A percentile compares a stretch with the other conserved stretches of the same genome.
These are phyloP conservation scores for Pangasianodon hypophthalmus DNA, from an alignment of 2,113 vertebrate species.

Conservation along the genomic window DNA sequence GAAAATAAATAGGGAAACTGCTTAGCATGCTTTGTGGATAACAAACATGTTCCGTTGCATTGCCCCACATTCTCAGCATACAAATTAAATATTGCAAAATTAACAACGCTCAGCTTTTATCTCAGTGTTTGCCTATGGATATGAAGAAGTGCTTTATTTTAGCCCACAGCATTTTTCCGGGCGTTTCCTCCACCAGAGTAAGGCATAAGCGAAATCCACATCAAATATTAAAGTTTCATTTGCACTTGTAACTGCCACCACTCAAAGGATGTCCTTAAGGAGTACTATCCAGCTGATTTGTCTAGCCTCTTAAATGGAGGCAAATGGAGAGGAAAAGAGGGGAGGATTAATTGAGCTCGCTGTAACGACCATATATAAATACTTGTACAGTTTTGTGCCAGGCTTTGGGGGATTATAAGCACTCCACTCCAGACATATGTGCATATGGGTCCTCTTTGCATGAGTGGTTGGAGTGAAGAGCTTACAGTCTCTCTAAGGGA, in stretches of 20 bases:
- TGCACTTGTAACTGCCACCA: not conserved
- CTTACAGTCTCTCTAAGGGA: not conserved
- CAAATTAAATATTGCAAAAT: constrained; percentile 38
- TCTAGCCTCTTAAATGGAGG: constrained; percentile 22
- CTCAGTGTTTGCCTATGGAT: constrained; percentile 15
- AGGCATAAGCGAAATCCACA: not conserved
- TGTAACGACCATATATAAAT: constrained; percentile 42
- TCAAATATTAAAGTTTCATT: constrained; percentile 29
- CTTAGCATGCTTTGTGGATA: constrained; percentile 46
- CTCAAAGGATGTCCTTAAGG: constrained; percentile 8
- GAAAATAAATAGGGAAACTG: constrained; percentile 49
- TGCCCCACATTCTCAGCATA: constrained; percentile 24
- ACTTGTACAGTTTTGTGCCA: constrained; percentile 20
- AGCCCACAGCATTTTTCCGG: constrained; percentile 11
- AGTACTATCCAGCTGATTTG: not conserved
- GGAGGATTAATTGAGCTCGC: constrained; percentile 35
- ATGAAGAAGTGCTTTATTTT: constrained; percentile 24
- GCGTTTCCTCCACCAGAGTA: not conserved
- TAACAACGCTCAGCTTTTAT: constrained; percentile 33
- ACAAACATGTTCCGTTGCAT: constrained; percentile 23
- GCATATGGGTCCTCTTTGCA: not conserved
- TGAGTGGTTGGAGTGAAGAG: constrained; percentile 14
- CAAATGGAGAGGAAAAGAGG: constrained; percentile 28
- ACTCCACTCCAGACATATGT: constrained; percentile 8
- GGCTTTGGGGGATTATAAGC: constrained; percentile 39